A percentile compares a stretch with the other conserved stretches of the same genome.
Evolutionary conservation across 2,797 vertebrate genomes (phyloP).

Genomic region (Acrossocheilus wenchowensis): DNA sequence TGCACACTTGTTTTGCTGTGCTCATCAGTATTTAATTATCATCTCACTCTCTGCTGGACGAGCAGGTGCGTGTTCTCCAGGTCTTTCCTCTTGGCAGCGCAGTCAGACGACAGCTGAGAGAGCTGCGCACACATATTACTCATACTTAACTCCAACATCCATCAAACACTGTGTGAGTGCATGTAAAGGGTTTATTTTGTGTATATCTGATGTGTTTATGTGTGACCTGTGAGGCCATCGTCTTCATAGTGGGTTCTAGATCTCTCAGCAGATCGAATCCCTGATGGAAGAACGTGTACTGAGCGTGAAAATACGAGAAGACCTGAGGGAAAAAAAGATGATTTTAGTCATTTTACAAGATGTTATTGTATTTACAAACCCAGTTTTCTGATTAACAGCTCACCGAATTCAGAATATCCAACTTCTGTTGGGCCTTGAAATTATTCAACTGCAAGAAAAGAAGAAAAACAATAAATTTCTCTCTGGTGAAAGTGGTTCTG

Average conservation of each 20-base stretch:
- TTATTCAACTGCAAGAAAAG: slow-evolving; percentile 74
- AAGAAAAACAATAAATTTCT: not conserved
- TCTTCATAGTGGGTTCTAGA: slow-evolving; percentile 79
- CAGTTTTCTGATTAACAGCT: slow-evolving; percentile 50
- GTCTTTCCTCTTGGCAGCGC: slow-evolving; percentile 70
- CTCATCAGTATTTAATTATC: not conserved
- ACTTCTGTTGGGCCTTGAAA: slow-evolving; percentile 77
- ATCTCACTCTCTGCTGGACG: slow-evolving; percentile 77
- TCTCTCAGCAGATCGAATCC: slow-evolving; percentile 79
- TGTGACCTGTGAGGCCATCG: slow-evolving; percentile 74
- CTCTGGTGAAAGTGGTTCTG: not conserved
- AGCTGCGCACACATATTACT: slow-evolving; percentile 63
- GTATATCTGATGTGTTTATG: not conserved
- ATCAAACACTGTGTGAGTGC: not conserved
- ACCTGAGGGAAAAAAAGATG: slow-evolving; percentile 64
- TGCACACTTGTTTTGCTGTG: too few relatives aligned
- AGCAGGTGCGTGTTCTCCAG: slow-evolving; percentile 78
- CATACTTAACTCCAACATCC: not conserved
- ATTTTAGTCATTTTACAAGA: not conserved
- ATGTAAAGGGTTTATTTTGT: not conserved
- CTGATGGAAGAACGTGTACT: slow-evolving; percentile 83
- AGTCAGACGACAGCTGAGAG: slow-evolving; percentile 70
- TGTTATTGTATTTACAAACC: not conserved
- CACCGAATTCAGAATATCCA: slow-evolving; percentile 79
- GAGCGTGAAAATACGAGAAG: slow-evolving; percentile 80